Conservation (phyloP, 2,113 vertebrate genomes). For the Cyanistes caeruleus region DNA sequence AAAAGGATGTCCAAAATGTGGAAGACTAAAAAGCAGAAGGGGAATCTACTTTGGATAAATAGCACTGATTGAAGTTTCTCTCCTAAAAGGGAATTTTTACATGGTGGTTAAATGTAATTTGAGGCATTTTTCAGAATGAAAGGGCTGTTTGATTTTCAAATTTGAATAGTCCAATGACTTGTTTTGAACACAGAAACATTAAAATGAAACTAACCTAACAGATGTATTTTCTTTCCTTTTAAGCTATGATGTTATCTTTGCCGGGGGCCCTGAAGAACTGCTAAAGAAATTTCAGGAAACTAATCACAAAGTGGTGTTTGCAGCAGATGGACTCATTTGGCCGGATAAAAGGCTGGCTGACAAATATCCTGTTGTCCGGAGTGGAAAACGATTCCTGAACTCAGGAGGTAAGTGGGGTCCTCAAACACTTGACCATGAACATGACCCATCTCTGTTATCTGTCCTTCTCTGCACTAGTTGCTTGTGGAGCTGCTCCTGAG, state of each 20-base stretch:
- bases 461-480: background rate
- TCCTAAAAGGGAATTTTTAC: background rate
- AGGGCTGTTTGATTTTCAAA: background rate
- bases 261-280: constrained; percentile 89
- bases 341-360: constrained; percentile 90
- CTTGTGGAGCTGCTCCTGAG: background rate
- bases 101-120: background rate
- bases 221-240: background rate
- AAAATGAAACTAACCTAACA: background rate
- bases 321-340: constrained; percentile 92
- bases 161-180: background rate
- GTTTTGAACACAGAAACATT: background rate
- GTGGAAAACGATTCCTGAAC: constrained; percentile 93
- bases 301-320: constrained; percentile 92
- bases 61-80: background rate
- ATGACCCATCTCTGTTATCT: background rate
- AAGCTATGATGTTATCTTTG: constrained; percentile 95
- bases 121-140: background rate
- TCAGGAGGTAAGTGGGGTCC: constrained; percentile 86
- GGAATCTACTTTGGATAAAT: background rate
- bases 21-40: background rate
- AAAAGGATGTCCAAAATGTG: background rate
- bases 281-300: constrained; percentile 90
- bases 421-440: background rate
- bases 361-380: constrained; percentile 89